Percentiles rank a stretch among this genome's conserved stretches.
Evolutionary conservation across 1,140 invertebrate genomes (phyloP).

Genomic region (Oscheius sp.): DNA sequence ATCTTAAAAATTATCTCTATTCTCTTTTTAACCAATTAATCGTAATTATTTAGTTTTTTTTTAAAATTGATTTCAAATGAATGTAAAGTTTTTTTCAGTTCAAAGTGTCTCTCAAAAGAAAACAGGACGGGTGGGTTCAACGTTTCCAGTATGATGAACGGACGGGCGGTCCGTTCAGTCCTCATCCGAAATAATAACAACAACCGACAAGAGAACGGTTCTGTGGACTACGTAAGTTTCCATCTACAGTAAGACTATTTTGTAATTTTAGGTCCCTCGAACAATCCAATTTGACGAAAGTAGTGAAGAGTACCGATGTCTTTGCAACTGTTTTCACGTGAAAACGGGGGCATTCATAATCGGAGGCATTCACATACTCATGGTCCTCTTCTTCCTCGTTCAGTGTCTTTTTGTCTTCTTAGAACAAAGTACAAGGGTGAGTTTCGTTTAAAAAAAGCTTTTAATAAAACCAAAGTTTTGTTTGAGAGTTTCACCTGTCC

Average conservation of each 20-base stretch:
- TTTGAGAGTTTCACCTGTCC: not conserved
- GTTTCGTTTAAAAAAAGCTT: not conserved
- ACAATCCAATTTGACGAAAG: slow-evolving; percentile 57
- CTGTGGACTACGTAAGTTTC: slow-evolving; percentile 24
- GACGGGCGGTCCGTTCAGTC: slow-evolving; percentile 40
- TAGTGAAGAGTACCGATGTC: slow-evolving; percentile 54
- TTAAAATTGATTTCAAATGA: not conserved
- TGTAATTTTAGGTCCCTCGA: not conserved
- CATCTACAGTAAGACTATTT: not conserved
- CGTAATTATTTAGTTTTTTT: too few relatives aligned
- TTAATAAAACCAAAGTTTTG: not conserved
- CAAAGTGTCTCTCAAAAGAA: too few relatives aligned
- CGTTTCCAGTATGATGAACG: slow-evolving; percentile 38
- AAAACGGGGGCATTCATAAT: slow-evolving; percentile 54
- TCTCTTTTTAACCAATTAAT: too few relatives aligned
- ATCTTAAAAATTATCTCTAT: too few relatives aligned
- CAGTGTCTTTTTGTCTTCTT: slow-evolving; percentile 53
- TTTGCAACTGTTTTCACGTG: slow-evolving; percentile 59
- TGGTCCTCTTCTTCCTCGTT: slow-evolving; percentile 49
- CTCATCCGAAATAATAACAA: slow-evolving; percentile 30
- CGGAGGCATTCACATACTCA: slow-evolving; percentile 44
- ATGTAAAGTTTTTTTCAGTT: too few relatives aligned
- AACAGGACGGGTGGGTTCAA: slow-evolving; percentile 1
- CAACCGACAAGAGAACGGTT: slow-evolving; percentile 37
- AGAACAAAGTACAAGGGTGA: slow-evolving; percentile 47